These are phyloP conservation scores for Morus bassanus DNA, from an alignment of 2,797 vertebrate species.

Conservation along the genomic window DNA sequence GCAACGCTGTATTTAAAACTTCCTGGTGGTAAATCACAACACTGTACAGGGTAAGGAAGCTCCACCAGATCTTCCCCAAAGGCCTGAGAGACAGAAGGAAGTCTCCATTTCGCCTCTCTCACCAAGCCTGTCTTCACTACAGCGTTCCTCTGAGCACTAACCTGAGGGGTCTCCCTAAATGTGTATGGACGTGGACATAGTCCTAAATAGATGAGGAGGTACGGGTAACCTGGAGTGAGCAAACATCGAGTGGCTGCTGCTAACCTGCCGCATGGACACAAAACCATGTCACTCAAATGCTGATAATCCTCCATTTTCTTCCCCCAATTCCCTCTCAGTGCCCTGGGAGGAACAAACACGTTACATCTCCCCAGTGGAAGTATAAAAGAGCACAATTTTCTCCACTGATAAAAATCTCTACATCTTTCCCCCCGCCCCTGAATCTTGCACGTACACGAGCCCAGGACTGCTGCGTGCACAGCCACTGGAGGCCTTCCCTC, in stretches of 20 bases:
- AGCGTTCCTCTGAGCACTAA: neutral
- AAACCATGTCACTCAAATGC: neutral
- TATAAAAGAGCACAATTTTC: neutral
- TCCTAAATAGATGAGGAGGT: neutral
- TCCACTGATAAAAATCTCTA: neutral
- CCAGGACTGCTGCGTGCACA: neutral
- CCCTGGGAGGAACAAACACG: neutral
- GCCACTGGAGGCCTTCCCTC: neutral
- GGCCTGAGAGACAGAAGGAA: neutral
- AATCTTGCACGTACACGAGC: accelerated
- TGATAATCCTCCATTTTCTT: neutral
- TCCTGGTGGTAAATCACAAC: neutral
- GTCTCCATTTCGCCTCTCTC: neutral
- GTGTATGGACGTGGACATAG: accelerated
- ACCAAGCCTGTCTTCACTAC: neutral
- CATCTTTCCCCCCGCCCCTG: too few relatives aligned
- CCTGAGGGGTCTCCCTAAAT: neutral
- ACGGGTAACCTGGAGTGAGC: accelerated
- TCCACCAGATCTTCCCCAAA: neutral
- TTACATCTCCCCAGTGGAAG: neutral
- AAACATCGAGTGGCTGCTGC: neutral
- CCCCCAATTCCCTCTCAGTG: neutral
- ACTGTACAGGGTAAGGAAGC: neutral
- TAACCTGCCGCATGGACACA: neutral
- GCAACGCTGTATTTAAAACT: neutral